phyloP scores from a whole-genome alignment of 2,113 vertebrate species.

The Cyprinodon variegatus region DNA sequence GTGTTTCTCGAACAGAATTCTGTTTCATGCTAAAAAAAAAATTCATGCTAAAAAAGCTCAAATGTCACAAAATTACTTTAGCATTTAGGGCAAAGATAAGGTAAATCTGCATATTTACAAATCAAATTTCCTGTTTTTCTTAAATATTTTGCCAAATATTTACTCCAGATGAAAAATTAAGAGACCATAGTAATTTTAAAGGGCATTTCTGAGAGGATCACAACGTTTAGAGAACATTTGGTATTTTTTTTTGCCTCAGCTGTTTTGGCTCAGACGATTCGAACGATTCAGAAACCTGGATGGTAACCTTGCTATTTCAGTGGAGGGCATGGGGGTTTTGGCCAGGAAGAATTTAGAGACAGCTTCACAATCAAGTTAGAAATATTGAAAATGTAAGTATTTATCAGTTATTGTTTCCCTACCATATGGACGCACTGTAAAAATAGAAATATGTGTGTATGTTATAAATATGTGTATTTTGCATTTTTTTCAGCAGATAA shows the following conservation, averaged over 20 bases:
- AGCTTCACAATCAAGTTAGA: background rate
- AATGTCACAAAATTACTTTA: background rate
- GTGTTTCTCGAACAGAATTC: background rate
- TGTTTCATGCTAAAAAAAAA: constrained; percentile 1
- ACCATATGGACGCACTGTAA: too few species aligned
- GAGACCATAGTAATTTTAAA: background rate
- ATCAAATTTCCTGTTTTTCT: constrained; percentile 2
- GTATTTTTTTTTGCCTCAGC: too few species aligned
- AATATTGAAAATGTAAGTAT: too few species aligned
- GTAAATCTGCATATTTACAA: background rate
- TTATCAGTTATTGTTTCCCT: too few species aligned
- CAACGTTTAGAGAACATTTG: background rate
- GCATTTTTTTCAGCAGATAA: too few species aligned
- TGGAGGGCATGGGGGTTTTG: too few species aligned
- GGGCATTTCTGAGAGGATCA: background rate
- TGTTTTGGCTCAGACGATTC: too few species aligned
- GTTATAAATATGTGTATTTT: too few species aligned
- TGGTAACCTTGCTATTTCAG: too few species aligned
- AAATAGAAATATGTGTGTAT: too few species aligned
- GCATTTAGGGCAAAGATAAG: background rate
- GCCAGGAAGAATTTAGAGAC: too few species aligned
- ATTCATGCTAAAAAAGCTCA: background rate
- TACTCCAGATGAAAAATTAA: background rate
- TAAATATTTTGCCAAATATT: constrained; percentile 3
- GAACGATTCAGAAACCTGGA: too few species aligned